These are phyloP conservation scores for Papilio machaon DNA, from an alignment of 1,140 invertebrate species.

Conservation along the genomic window DNA sequence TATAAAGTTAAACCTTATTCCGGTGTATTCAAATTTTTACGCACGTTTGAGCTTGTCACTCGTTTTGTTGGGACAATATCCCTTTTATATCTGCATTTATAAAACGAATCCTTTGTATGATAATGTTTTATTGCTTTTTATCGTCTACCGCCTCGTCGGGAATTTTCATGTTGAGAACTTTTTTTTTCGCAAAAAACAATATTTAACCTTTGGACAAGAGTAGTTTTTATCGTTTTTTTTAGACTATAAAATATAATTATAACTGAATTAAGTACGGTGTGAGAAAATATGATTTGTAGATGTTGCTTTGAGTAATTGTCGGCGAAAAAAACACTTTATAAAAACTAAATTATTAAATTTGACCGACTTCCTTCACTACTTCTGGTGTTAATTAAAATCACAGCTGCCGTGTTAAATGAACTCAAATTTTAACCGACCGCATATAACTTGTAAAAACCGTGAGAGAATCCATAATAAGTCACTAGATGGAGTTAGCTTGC, in stretches of 20 bases:
- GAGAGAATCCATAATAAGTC: not conserved
- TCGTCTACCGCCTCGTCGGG: not conserved
- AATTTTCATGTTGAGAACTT: not conserved
- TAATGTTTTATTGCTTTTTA: constrained; percentile 31
- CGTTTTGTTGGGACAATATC: constrained; percentile 29
- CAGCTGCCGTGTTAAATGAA: not conserved
- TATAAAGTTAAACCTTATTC: constrained; percentile 27
- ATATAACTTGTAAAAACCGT: not conserved
- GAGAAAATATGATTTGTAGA: not conserved
- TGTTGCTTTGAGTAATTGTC: not conserved
- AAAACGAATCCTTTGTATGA: constrained; percentile 27
- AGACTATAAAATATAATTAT: not conserved
- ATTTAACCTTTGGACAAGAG: not conserved
- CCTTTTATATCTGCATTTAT: constrained; percentile 29
- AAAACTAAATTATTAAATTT: not conserved
- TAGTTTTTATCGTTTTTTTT: not conserved
- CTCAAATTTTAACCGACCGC: not conserved
- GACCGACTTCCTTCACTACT: not conserved
- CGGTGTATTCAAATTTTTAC: constrained; percentile 24
- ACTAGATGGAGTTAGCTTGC: too few relatives aligned
- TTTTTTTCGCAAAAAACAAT: not conserved
- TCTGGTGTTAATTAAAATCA: not conserved
- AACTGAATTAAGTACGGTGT: not conserved
- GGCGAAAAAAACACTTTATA: not conserved
- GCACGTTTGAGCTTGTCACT: constrained; percentile 32